Evolutionary conservation across 2,888 invertebrate species (phyloP), one percentile per base, ranked within the genome.

Genomic region (Luperina testacea): DNA sequence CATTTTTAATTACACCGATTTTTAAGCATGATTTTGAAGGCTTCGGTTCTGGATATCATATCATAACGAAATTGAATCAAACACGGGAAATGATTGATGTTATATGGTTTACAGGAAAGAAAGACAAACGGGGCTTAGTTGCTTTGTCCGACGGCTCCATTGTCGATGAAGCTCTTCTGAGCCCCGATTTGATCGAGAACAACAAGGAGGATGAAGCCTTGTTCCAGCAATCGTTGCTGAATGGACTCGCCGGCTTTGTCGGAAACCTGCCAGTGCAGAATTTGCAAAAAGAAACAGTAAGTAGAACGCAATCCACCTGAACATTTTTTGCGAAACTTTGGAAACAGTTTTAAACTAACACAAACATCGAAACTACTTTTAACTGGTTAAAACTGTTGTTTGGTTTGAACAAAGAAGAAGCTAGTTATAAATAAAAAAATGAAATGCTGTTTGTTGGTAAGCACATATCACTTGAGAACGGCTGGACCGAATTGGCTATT

Each of bases 211-310:
- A 96, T 5, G 95, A 95, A 24, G 94, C 96, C 9, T 71, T 93
- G 38, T 96, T 97, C 90, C 97, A 97, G 88, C 97, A 97, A 85
- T 97, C 97, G 20, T 94, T 98, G 13, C 93, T 97, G 59, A 95
- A 95, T 72, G 98, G 98, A 1, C 95, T 98, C 48, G 98, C 98
- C 1, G 98, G 97, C 77, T 98, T 98, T 63, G 98, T 98, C 0
- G 97, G 98, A 13, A 97, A 97, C 83, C 92, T 97, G 70, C 97
- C 97, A 1, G 96, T 97, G 8, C 97, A 97, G 86, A 97, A 97
- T 89, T 95, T 97, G 84, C 98, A 98, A 89, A 97, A 97, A 87
- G 95, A 97, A 86, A 97, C 97, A 82, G 96, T 97, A 88, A 96
- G 95, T 82, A 63, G 0, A 68, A 24, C 0, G 6, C 15, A 27